Base-by-base conservation (phyloP, 2,888 invertebrate species). In the Lasioglossum calceatum region DNA sequence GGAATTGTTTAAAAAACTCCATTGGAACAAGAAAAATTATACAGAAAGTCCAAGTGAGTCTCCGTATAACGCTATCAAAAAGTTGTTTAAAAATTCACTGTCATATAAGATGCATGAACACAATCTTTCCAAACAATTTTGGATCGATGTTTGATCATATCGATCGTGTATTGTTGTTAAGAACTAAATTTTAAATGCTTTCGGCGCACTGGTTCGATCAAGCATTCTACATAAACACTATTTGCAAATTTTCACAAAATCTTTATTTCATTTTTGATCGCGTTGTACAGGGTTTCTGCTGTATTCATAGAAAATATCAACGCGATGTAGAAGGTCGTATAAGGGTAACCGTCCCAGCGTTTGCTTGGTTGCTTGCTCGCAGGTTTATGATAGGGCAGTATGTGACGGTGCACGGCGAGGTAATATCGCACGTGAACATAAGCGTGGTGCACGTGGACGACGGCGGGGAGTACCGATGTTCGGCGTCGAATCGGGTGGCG, bases 351-450 rank as follows among this genome's bases (percentile, higher is more conserved):
- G 5, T 27, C 14, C 32, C 61, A 64, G 61, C 61, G 61, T 19
- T 12, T 70, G 70, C n/a, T 70, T 36, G 36, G 39, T 10, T 70
- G 73, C 64, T 81, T 96, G 95, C 94, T 81, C 96, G 95, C 93
- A 98, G 98, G 93, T 98, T 98, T 95, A 97, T 98, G 93, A 98
- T 98, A 84, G 98, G 98, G 54, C 98, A 98, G 95, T 98, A 98
- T 96, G 98, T 98, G 89, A 98, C 98, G 36, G 97, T 98, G 71
- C 98, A 98, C 96, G 98, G 98, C 94, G 98, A 98, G 95, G 98
- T 98, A 87, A 98, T 98, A 95, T 98, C 98, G 94, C 98, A 98
- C 96, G 97, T 98, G 89, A 98, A 98, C 96, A 97, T 98, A 93
- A 98, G 98, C 93, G 97, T 97, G 88, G 97, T 98, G 87, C 97